Evolutionary conservation across 2,888 invertebrate species (phyloP).

Genomic region (Drosophila kanekoi): DNA sequence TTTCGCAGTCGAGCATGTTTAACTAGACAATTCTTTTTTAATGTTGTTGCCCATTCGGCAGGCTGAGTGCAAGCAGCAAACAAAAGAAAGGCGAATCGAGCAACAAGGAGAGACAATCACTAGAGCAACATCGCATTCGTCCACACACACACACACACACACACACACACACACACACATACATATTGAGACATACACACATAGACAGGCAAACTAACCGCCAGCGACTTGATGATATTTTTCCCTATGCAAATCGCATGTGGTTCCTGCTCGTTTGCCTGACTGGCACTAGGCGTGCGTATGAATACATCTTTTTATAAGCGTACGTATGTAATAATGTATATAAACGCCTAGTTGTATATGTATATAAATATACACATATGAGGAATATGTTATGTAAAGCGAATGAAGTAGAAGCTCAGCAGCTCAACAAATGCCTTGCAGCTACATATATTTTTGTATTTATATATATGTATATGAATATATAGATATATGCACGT

Average conservation of each 20-base stretch:
- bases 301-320: constrained; percentile 65
- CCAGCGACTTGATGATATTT: constrained; percentile 66
- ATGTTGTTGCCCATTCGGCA: constrained; percentile 30
- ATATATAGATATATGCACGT: neutral
- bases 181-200: constrained; percentile 22
- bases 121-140: constrained; percentile 73
- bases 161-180: too few relatives aligned
- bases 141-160: constrained; percentile 19
- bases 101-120: constrained; percentile 71
- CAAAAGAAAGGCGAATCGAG: constrained; percentile 65
- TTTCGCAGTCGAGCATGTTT: neutral
- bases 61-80: constrained; percentile 59
- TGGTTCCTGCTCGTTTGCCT: constrained; percentile 53
- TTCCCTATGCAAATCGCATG: constrained; percentile 76
- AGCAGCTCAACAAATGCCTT: constrained; percentile 42
- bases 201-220: constrained; percentile 37
- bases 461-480: neutral
- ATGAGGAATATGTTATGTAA: constrained; percentile 48
- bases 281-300: constrained; percentile 65
- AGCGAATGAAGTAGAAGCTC: constrained; percentile 48
- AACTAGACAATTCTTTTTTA: neutral
- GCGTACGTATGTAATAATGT: constrained; percentile 11
- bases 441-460: constrained; percentile 11
- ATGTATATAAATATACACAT: constrained; percentile 8
- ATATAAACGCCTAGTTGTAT: constrained; percentile 11